Evolutionary conservation across 2,888 invertebrate genomes (phyloP).

Genomic region (Plebejus melissa): DNA sequence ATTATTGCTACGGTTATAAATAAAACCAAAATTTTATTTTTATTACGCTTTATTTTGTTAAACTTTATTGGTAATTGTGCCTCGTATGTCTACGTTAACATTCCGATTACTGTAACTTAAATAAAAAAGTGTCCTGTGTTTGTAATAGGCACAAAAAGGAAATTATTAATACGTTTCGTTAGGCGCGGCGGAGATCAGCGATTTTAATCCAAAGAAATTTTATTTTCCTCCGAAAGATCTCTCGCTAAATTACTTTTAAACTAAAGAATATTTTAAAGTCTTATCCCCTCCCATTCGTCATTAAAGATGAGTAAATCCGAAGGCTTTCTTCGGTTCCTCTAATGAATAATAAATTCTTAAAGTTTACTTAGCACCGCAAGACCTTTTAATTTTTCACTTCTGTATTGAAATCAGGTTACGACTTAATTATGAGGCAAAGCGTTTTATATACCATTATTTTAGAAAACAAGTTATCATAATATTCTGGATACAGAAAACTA

Average conservation of each 20-base stretch:
- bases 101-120: background rate
- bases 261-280: constrained; percentile 14
- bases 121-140: background rate
- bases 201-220: background rate
- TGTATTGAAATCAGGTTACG: background rate
- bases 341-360: constrained; percentile 22
- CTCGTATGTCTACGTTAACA: background rate
- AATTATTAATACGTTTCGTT: constrained; percentile 22
- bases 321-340: background rate
- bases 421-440: background rate
- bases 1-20: no score
- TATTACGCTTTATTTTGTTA: background rate
- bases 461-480: no score
- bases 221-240: constrained; percentile 5
- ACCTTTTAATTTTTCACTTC: background rate
- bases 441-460: background rate
- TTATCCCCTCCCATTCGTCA: constrained; percentile 1
- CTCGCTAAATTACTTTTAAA: constrained; percentile 21
- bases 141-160: background rate
- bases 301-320: constrained; percentile 10
- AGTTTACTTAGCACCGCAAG: constrained; percentile 13
- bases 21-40: background rate
- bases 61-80: background rate
- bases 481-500: background rate
- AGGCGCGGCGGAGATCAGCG: constrained; percentile 12